Evolutionary conservation across 2,797 vertebrate genomes (phyloP).

Genomic region (Sandelia bainsii): DNA sequence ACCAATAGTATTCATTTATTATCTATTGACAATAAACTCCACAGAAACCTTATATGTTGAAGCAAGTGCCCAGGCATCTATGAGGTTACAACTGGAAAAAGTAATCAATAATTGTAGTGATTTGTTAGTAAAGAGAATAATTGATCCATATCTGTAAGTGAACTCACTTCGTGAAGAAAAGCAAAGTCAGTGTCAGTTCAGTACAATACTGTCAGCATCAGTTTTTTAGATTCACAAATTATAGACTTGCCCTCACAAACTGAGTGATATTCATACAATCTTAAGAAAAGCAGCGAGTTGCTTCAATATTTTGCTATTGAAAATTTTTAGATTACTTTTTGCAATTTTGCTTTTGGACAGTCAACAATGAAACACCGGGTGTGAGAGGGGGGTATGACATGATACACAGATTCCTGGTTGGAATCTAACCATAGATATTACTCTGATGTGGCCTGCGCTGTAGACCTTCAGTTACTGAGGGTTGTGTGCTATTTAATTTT

Average conservation of each 20-base stretch:
- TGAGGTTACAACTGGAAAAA: background rate
- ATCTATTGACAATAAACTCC: background rate
- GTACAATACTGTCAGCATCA: too few relatives aligned
- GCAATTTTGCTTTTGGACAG: too few relatives aligned
- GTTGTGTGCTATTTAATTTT: background rate
- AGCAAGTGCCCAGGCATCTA: background rate
- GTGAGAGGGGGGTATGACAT: too few relatives aligned
- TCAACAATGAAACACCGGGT: too few relatives aligned
- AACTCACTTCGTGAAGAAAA: too few relatives aligned
- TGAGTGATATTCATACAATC: background rate
- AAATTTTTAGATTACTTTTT: too few relatives aligned
- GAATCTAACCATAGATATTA: background rate
- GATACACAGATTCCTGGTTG: too few relatives aligned
- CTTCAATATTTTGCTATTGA: background rate
- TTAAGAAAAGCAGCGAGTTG: background rate
- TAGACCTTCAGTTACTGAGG: background rate
- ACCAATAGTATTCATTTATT: background rate
- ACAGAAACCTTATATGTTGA: background rate
- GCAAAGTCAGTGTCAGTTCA: too few relatives aligned
- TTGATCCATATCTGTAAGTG: too few relatives aligned
- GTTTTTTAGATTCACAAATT: constrained; percentile 2
- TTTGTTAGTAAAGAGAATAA: too few relatives aligned
- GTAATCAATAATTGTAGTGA: background rate
- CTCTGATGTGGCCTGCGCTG: background rate
- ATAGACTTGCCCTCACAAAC: background rate